Evolutionary conservation across 2,113 vertebrate genomes (phyloP).

Genomic region (Stigmatopora nigra): DNA sequence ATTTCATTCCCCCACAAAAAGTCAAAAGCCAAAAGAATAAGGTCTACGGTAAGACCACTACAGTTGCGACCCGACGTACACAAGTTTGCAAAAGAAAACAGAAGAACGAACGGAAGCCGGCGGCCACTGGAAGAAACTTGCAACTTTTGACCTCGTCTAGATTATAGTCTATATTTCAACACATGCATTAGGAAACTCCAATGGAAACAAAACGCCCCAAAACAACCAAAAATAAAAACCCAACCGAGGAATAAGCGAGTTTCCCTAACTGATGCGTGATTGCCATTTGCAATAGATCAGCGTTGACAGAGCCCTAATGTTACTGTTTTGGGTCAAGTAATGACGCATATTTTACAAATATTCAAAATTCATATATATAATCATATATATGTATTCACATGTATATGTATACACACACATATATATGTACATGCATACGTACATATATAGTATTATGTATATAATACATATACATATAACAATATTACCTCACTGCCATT

Average conservation of each 20-base stretch:
- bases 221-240: constrained; percentile 41
- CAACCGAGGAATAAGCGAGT: constrained; percentile 43
- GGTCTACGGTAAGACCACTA: constrained; percentile 63
- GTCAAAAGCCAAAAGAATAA: constrained; percentile 56
- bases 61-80: constrained; percentile 65
- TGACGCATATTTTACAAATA: constrained; percentile 38
- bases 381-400: neutral
- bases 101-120: constrained; percentile 54
- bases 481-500: constrained; percentile 60
- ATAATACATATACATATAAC: constrained; percentile 15
- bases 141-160: constrained; percentile 50
- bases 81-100: constrained; percentile 54
- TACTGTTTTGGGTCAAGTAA: constrained; percentile 67
- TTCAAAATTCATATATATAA: neutral
- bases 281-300: constrained; percentile 72
- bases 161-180: constrained; percentile 55
- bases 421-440: constrained; percentile 18
- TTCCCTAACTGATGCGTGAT: constrained; percentile 64
- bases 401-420: no score
- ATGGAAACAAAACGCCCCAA: neutral
- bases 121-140: constrained; percentile 38
- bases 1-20: constrained; percentile 56
- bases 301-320: constrained; percentile 60
- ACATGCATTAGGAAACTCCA: constrained; percentile 66
- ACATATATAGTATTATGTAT: neutral